These are phyloP conservation scores for Cyrtonyx montezumae DNA, from an alignment of 2,113 vertebrate genomes.

Conservation along the genomic window DNA sequence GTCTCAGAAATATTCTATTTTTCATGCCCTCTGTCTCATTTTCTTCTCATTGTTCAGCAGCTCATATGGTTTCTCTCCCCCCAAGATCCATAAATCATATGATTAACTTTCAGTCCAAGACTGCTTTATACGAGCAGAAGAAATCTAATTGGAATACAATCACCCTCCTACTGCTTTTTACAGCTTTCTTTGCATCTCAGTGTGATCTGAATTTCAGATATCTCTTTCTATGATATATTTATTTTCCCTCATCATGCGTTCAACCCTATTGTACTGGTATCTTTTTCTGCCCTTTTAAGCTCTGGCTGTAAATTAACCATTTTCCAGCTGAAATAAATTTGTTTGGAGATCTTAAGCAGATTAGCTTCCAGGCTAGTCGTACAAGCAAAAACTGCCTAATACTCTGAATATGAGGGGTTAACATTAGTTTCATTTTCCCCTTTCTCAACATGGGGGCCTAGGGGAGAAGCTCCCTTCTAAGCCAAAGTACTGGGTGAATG, in stretches of 20 bases:
- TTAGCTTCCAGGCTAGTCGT: neutral
- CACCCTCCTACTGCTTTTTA: slow-evolving; percentile 68
- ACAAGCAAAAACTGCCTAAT: neutral
- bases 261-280: slow-evolving; percentile 66
- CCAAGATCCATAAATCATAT: slow-evolving; percentile 74
- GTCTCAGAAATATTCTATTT: slow-evolving; percentile 22
- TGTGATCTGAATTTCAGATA: slow-evolving; percentile 79
- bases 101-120: slow-evolving; percentile 74
- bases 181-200: slow-evolving; percentile 71
- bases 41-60: slow-evolving; percentile 34
- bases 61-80: slow-evolving; percentile 49
- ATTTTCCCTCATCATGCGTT: slow-evolving; percentile 68
- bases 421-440: neutral
- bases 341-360: slow-evolving; percentile 61
- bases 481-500: neutral
- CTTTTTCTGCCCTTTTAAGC: slow-evolving; percentile 68
- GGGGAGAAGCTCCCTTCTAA: neutral
- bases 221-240: slow-evolving; percentile 68
- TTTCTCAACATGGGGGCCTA: neutral
- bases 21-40: slow-evolving; percentile 17
- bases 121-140: slow-evolving; percentile 54
- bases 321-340: slow-evolving; percentile 61
- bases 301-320: slow-evolving; percentile 73
- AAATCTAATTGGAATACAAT: slow-evolving; percentile 79
- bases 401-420: neutral